Conservation (phyloP, 2,888 invertebrate genomes). For the Caenorhabditis sinica region DNA sequence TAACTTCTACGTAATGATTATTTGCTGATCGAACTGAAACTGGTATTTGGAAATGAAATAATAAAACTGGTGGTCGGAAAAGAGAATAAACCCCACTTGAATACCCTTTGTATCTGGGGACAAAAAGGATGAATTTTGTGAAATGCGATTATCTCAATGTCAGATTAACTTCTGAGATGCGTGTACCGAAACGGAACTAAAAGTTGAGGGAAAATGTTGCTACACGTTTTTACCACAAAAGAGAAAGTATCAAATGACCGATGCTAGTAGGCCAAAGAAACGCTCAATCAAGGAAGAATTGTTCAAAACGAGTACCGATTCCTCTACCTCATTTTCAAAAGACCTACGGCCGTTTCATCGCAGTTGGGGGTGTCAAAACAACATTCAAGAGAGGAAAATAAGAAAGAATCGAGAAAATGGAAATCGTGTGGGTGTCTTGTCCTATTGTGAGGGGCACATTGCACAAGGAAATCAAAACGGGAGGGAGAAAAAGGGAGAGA, state of each 20-base stretch:
- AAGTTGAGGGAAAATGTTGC: conserved; percentile 30
- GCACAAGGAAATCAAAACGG: conserved; percentile 35
- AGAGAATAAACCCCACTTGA: conserved; percentile 4
- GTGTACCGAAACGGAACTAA: conserved; percentile 1
- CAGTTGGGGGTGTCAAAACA: conserved; percentile 52
- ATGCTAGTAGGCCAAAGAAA: conserved; percentile 29
- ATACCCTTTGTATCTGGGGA: background rate
- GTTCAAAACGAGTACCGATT: conserved; percentile 29
- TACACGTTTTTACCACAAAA: conserved; percentile 26
- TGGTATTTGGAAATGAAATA: conserved; percentile 14
- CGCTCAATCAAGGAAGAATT: conserved; percentile 44
- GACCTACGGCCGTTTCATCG: conserved; percentile 29
- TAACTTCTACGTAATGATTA: conserved; percentile 33
- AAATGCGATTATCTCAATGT: conserved; percentile 46
- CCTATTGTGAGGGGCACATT: conserved; percentile 47
- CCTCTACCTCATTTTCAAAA: conserved; percentile 15
- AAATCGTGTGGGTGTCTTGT: conserved; percentile 19
- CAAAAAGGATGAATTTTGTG: background rate
- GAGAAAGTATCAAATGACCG: conserved; percentile 55
- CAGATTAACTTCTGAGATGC: conserved; percentile 27
- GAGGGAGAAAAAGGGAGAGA: conserved; percentile 3
- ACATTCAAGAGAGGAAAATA: conserved; percentile 42
- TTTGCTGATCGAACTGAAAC: conserved; percentile 30
- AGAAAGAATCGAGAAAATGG: conserved; percentile 42
- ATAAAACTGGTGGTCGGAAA: conserved; percentile 23